A percentile compares a stretch with the other conserved stretches of the same genome.
phyloP scores from a whole-genome alignment of 2,888 invertebrate genomes.

The Melinaea menophilus region DNA sequence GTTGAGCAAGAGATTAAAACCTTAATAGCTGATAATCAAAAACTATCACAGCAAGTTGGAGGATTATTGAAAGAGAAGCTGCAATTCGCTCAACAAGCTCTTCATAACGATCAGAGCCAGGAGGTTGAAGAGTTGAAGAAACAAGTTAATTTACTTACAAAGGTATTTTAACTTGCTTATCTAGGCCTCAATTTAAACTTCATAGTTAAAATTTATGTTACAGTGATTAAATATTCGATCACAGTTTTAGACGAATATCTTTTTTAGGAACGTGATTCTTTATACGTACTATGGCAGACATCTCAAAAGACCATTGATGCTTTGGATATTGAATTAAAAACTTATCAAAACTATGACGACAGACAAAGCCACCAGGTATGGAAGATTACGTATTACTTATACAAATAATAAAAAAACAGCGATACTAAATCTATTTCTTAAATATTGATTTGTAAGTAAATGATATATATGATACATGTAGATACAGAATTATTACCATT shows the following conservation, averaged over 20 bases:
- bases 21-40: constrained; percentile 66
- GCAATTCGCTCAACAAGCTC: constrained; percentile 45
- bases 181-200: too few species aligned
- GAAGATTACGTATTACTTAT: neutral
- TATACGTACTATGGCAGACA: constrained; percentile 82
- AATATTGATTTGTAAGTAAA: too few species aligned
- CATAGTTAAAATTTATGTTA: neutral
- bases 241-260: constrained; percentile 8
- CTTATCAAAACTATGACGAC: constrained; percentile 65
- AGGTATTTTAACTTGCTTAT: constrained; percentile 39
- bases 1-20: constrained; percentile 65
- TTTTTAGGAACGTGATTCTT: constrained; percentile 81
- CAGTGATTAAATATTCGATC: neutral
- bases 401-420: too few species aligned
- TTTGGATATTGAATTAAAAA: constrained; percentile 81
- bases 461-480: too few species aligned
- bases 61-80: constrained; percentile 59
- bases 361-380: constrained; percentile 51
- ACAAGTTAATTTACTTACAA: constrained; percentile 57
- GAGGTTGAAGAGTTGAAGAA: constrained; percentile 57
- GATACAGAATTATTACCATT: too few species aligned
- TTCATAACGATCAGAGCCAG: constrained; percentile 45
- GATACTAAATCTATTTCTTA: too few species aligned
- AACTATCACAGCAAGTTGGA: constrained; percentile 65
- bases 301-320: constrained; percentile 81